Conservation (phyloP, 2,113 vertebrate species). For the Abramis brama region DNA sequence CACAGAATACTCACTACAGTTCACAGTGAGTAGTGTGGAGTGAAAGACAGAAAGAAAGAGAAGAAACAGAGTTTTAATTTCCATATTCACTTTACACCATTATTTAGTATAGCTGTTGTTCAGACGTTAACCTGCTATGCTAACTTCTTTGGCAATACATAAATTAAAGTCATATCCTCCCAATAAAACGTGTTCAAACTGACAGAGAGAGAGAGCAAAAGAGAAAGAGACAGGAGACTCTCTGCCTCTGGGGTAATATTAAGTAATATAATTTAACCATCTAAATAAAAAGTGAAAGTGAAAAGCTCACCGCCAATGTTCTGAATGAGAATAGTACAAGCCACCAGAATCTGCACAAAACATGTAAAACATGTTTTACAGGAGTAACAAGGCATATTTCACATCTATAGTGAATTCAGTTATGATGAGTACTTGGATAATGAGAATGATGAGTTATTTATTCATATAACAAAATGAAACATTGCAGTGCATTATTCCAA, state of each 20-base stretch:
- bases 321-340: slow-evolving; percentile 88
- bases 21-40: slow-evolving; percentile 44
- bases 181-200: slow-evolving; percentile 31
- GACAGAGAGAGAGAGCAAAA: slow-evolving; percentile 35
- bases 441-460: not conserved
- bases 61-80: not conserved
- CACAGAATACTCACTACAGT: slow-evolving; percentile 19
- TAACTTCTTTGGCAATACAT: not conserved
- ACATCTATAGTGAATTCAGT: not conserved
- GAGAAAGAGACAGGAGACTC: slow-evolving; percentile 22
- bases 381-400: not conserved
- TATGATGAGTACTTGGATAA: not conserved
- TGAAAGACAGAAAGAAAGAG: slow-evolving; percentile 51
- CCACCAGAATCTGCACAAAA: slow-evolving; percentile 83
- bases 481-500: not conserved
- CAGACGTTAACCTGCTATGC: not conserved
- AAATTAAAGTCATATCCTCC: not conserved
- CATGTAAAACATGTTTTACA: not conserved
- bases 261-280: not conserved
- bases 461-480: slow-evolving; percentile 4
- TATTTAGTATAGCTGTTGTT: not conserved
- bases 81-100: not conserved
- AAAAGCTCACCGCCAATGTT: slow-evolving; percentile 90
- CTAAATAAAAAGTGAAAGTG: not conserved
- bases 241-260: slow-evolving; percentile 42